Base-by-base conservation (phyloP, 2,888 invertebrate genomes). In the Lordiphosa andalusiaca region DNA sequence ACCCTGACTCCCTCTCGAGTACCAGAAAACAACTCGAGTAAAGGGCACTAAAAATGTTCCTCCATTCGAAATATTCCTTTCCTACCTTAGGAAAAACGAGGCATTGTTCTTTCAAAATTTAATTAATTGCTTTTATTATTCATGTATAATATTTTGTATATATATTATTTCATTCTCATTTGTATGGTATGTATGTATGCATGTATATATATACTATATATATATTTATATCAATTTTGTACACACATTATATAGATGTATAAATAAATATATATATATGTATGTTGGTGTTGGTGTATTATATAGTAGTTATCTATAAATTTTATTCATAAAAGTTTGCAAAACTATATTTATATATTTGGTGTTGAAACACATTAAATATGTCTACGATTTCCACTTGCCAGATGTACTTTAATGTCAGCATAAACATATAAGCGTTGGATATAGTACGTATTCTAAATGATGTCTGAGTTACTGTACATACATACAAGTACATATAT, bases 261-360 rank as follows among this genome's bases (percentile, higher is more conserved):
- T 30, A 13, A 40, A 62, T 46, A 40, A 36, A 59, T 48, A 61
- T 51, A 55, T 38, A 16, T 16, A 16, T 16, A 16, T 16, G 16
- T 16, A 16, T 16, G 51, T 53, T 53, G 51, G 53, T 25, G 12
- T 51, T n/a, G n/a, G 19, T n/a, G 37, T 36, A 49, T 59, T 7
- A 6, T 25, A 25, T 7, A 7, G 6, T 6, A 9, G 7, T 16
- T 10, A 41, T 46, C 62, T 54, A 16, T 16, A 16, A 16, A 16
- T 16, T 16, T 60, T 52, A 58, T 64, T 80, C 71, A 62, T 62
- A 38, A 62, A 66, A 71, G 81, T 66, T 49, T 57, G 37, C 40
- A 25, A 39, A 42, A 41, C n/a, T 60, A 55, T 56, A 55, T 42
- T 38, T 44, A 56, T 64, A 57, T 63, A 76, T 67, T 73, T 65